These are phyloP conservation scores for Nebria salina DNA, from an alignment of 2,888 invertebrate genomes.

Conservation along the genomic window DNA sequence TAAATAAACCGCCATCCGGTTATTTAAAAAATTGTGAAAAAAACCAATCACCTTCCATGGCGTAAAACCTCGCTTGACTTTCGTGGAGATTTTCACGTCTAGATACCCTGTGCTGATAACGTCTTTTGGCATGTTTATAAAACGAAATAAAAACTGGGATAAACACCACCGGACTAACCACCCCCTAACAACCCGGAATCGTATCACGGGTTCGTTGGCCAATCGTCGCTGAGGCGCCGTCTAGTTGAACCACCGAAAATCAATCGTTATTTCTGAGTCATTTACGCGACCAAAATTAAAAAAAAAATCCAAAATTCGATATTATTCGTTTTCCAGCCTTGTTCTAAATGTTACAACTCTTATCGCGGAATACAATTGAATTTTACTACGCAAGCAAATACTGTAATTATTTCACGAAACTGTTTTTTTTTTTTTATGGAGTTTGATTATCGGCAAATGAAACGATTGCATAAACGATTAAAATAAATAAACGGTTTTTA, in stretches of 20 bases:
- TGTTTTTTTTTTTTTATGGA: not conserved
- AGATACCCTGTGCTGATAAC: conserved; percentile 68
- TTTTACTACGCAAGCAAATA: too few relatives aligned
- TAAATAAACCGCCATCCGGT: conserved; percentile 27
- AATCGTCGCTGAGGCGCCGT: not conserved
- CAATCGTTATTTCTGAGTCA: conserved; percentile 4
- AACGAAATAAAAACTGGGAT: not conserved
- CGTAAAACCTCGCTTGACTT: conserved; percentile 69
- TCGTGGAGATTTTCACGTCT: conserved; percentile 72
- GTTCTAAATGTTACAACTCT: not conserved
- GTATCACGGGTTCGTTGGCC: not conserved
- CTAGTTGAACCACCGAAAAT: not conserved
- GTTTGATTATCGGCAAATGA: not conserved
- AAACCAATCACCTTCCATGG: conserved; percentile 69
- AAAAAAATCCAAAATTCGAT: not conserved
- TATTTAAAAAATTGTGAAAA: conserved; percentile 42
- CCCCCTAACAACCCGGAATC: conserved; percentile 7
- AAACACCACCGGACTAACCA: not conserved
- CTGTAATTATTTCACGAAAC: too few relatives aligned
- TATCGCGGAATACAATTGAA: not conserved
- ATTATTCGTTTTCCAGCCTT: not conserved
- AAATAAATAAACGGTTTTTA: not conserved
- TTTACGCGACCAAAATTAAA: not conserved
- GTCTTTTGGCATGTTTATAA: conserved; percentile 33
- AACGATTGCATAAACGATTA: not conserved